phyloP scores from a whole-genome alignment of 2,113 vertebrate genomes.

The Petromus typicus region DNA sequence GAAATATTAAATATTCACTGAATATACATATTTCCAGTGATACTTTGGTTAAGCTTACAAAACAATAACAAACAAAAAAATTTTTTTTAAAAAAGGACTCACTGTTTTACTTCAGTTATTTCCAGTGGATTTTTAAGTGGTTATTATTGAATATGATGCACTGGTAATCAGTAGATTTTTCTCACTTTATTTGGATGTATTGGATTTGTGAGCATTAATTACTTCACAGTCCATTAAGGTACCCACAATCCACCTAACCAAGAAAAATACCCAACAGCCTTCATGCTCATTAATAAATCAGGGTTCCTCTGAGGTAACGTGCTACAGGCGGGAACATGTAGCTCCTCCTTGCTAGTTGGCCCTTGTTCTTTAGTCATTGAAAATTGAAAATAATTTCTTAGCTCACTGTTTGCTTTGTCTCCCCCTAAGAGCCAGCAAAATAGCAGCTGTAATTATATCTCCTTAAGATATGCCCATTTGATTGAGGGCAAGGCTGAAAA shows the following conservation, averaged over 20 bases:
- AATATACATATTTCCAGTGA: not conserved
- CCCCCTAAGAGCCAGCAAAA: constrained; percentile 83
- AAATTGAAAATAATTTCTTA: constrained; percentile 80
- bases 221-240: constrained; percentile 35
- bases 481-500: constrained; percentile 85
- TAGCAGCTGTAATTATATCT: constrained; percentile 85
- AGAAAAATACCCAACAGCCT: not conserved
- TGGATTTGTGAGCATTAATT: not conserved
- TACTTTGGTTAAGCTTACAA: not conserved
- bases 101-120: constrained; percentile 3
- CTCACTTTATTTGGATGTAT: constrained; percentile 36
- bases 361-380: constrained; percentile 73
- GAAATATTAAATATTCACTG: not conserved
- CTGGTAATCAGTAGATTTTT: constrained; percentile 16
- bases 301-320: constrained; percentile 45
- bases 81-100: not conserved
- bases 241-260: not conserved
- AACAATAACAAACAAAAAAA: not conserved
- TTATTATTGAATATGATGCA: not conserved
- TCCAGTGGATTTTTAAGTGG: not conserved
- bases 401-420: constrained; percentile 86
- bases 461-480: constrained; percentile 84
- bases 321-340: not conserved
- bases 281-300: not conserved
- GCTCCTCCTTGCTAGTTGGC: constrained; percentile 64